phyloP scores from a whole-genome alignment of 2,113 vertebrate genomes.

The Loxodonta africana region DNA sequence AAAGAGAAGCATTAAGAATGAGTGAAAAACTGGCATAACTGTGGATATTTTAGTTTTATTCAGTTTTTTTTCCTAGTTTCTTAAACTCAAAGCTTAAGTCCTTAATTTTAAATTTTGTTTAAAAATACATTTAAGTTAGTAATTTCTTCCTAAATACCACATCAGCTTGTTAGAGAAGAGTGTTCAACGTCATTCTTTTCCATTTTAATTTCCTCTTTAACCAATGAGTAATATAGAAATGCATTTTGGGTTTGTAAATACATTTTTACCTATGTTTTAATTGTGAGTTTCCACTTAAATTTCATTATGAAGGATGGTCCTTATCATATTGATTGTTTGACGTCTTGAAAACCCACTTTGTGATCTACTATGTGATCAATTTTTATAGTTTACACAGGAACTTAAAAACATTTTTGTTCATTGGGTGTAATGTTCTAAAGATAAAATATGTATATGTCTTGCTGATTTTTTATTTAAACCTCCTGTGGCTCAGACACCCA shows the following conservation, averaged over 20 bases:
- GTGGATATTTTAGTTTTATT: not conserved
- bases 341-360: not conserved
- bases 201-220: constrained; percentile 39
- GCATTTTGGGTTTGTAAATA: not conserved
- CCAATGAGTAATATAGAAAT: not conserved
- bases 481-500: not conserved
- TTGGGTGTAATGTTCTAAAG: not conserved
- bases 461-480: not conserved
- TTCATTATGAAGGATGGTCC: not conserved
- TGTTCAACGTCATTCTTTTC: not conserved
- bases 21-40: too few species aligned
- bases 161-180: not conserved
- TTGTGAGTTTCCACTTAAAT: constrained; percentile 17
- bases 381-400: not conserved
- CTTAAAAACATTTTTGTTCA: not conserved
- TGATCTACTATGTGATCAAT: not conserved
- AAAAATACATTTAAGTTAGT: not conserved
- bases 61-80: not conserved
- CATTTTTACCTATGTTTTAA: not conserved
- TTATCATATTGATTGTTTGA: not conserved
- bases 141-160: not conserved
- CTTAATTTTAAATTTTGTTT: not conserved
- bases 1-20: too few species aligned
- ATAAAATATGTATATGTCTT: not conserved
- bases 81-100: not conserved